Evolutionary conservation across 2,797 vertebrate genomes (phyloP).

Genomic region (Novumbra hubbsi): DNA sequence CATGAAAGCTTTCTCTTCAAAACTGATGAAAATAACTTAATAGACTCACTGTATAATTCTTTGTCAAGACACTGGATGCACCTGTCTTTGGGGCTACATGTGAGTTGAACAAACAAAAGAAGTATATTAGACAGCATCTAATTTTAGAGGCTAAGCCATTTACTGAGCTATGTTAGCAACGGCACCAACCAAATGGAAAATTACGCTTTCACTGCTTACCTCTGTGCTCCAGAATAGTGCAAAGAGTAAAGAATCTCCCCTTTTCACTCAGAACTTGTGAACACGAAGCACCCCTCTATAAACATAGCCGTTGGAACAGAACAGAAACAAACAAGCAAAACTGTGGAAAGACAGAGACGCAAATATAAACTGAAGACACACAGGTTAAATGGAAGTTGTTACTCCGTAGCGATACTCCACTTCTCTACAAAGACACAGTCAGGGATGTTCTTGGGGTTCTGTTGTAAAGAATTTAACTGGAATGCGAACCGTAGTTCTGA

Average conservation of each 20-base stretch:
- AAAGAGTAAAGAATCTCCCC: slow-evolving; percentile 33
- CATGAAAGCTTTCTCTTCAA: neutral
- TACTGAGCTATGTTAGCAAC: slow-evolving; percentile 22
- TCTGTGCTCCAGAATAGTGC: slow-evolving; percentile 35
- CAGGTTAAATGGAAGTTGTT: slow-evolving; percentile 30
- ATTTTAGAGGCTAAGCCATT: slow-evolving; percentile 23
- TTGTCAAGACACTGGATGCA: neutral
- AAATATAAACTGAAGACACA: neutral
- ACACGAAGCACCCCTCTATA: slow-evolving; percentile 36
- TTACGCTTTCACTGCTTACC: slow-evolving; percentile 34
- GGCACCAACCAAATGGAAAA: slow-evolving; percentile 23
- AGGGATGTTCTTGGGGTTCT: slow-evolving; percentile 1
- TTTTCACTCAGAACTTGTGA: slow-evolving; percentile 28
- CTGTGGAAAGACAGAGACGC: slow-evolving; percentile 24
- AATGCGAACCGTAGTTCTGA: slow-evolving; percentile 29
- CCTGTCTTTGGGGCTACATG: neutral
- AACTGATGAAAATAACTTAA: neutral
- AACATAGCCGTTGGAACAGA: slow-evolving; percentile 44
- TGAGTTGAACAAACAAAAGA: slow-evolving; percentile 23
- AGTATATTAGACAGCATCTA: slow-evolving; percentile 2
- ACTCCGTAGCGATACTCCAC: slow-evolving; percentile 25
- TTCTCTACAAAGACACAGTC: slow-evolving; percentile 15
- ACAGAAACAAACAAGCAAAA: slow-evolving; percentile 24
- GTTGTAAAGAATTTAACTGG: slow-evolving; percentile 22
- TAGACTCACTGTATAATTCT: no score